A percentile compares a stretch with the other conserved stretches of the same genome.
phyloP scores from a whole-genome alignment of 2,113 vertebrate species.

The Agelaius tricolor region DNA sequence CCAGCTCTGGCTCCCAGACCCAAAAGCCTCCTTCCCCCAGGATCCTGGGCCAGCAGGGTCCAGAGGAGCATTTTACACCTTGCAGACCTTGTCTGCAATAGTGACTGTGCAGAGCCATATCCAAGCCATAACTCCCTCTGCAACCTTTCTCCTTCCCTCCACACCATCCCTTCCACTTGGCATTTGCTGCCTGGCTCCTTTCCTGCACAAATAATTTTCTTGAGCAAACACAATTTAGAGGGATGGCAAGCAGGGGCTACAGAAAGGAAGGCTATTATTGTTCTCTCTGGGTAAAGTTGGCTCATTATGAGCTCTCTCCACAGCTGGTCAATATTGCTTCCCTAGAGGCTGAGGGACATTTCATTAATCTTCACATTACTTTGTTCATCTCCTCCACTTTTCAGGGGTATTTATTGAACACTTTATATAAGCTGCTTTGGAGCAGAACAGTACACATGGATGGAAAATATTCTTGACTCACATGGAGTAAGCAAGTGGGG shows the following conservation, averaged over 20 bases:
- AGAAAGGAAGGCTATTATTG: constrained; percentile 22
- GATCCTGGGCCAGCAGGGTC: not conserved
- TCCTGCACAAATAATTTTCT: constrained; percentile 31
- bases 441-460: not conserved
- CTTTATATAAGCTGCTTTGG: constrained; percentile 10
- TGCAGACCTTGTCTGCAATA: not conserved
- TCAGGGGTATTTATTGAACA: not conserved
- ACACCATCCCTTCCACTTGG: not conserved
- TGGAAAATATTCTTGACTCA: not conserved
- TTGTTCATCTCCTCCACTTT: constrained; percentile 12
- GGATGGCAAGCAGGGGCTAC: not conserved
- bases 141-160: not conserved
- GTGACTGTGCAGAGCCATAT: fast-evolving
- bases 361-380: constrained; percentile 53
- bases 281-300: constrained; percentile 34
- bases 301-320: constrained; percentile 47
- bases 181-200: constrained; percentile 7
- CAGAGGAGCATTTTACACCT: not conserved
- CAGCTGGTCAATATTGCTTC: constrained; percentile 47
- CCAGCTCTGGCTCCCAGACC: not conserved
- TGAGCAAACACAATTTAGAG: constrained; percentile 46
- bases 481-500: not conserved
- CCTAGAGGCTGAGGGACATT: constrained; percentile 23
- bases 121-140: not conserved
- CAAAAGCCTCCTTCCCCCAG: not conserved